phyloP scores from a whole-genome alignment of 53 echinoderm and acorn worm genomes.

The Actinopyga echinites region DNA sequence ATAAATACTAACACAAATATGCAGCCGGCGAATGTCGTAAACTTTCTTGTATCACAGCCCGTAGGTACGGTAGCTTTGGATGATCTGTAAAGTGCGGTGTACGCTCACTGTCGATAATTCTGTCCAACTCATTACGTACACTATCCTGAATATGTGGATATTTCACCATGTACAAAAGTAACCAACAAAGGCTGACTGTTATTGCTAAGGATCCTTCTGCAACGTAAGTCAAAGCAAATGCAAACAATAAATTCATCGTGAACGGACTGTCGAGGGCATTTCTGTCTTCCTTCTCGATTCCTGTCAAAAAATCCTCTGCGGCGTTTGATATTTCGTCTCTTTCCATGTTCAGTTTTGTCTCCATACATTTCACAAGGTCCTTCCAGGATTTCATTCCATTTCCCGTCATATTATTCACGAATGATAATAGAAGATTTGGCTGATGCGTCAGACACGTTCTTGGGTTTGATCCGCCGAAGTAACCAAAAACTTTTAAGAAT shows the following conservation, averaged over 20 bases:
- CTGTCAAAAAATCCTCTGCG: slow-evolving; percentile 26
- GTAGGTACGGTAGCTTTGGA: slow-evolving; percentile 8
- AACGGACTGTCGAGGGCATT: slow-evolving; percentile 25
- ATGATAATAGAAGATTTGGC: not conserved
- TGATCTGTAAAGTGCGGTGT: not conserved
- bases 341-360: slow-evolving; percentile 32
- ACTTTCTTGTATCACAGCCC: slow-evolving; percentile 21
- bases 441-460: not conserved
- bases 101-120: not conserved
- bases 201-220: slow-evolving; percentile 1
- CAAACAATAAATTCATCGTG: slow-evolving; percentile 24
- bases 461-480: not conserved
- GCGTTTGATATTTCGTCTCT: slow-evolving; percentile 38
- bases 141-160: slow-evolving; percentile 39
- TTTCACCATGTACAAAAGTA: slow-evolving; percentile 11
- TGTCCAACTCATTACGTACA: slow-evolving; percentile 18
- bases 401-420: not conserved
- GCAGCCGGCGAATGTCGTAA: not conserved
- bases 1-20: slow-evolving; percentile 22
- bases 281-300: slow-evolving; percentile 19
- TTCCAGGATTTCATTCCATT: not conserved
- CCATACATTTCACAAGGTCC: not conserved
- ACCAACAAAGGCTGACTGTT: not conserved
- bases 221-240: slow-evolving; percentile 1
- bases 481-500: slow-evolving; percentile 24